Base-by-base conservation (phyloP, 2,888 invertebrate species). In the Dasypolia templi region DNA sequence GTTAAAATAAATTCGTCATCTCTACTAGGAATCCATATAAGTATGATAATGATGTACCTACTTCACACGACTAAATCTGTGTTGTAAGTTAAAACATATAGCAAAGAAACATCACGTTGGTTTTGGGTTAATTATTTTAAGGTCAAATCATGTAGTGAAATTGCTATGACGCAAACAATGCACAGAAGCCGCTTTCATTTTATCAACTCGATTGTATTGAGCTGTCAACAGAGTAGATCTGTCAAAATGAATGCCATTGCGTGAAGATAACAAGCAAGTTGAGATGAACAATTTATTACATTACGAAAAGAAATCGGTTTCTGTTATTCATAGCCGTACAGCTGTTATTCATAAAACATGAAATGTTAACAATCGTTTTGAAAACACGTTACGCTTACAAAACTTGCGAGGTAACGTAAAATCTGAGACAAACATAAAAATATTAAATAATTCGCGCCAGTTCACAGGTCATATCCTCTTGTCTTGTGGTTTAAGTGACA, bases 381-480 rank as follows among this genome's bases (percentile, higher is more conserved):
- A 46, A 69, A 82, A 77, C 44, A 74, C 65, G 64, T 76, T 61
- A 73, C 77, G 51, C 63, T 75, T 77, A 76, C 72, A 79, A 86
- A 85, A 83, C 35, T 55, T 4, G 63, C 39, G 35, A 59, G 9
- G 55, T 61, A 68, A 76, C 86, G 65, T 65, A 63, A 73, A 83
- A 76, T 71, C 29, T 46, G 69, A 29, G 67, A 69, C 77, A 66
- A 68, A 74, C 68, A 74, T 81, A 75, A 86, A 69, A 71, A 69
- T 86, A 81, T 84, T 83, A 83, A 83, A 86, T 81, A 79, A 86
- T 77, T 70, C 53, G 71, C 61, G 82, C 74, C 49, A 69, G 77
- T 84, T 85, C 78, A 75, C 84, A 85, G 84, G 83, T 88, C 82
- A 76, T 76, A 83, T 84, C 80, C 86, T 87, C 78, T 75, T 81